A percentile compares a stretch with the other conserved stretches of the same genome.
phyloP scores from a whole-genome alignment of 2,113 vertebrate species.

The Ptilonorhynchus violaceus region DNA sequence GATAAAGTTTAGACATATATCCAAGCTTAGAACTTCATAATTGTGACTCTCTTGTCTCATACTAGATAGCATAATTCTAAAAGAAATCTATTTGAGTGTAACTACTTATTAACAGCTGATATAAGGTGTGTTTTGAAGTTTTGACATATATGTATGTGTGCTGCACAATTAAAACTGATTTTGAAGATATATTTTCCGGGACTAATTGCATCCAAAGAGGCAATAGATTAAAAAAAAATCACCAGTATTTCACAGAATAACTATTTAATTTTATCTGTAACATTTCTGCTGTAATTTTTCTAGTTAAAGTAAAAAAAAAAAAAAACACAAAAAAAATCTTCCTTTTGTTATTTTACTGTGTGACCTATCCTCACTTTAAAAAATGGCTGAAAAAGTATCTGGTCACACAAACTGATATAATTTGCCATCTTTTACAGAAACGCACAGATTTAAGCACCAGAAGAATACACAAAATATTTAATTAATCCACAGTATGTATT shows the following conservation, averaged over 20 bases:
- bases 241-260: neutral
- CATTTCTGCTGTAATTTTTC: neutral
- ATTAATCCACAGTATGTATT: neutral
- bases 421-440: neutral
- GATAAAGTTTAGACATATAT: neutral
- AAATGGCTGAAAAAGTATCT: neutral
- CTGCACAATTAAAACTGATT: neutral
- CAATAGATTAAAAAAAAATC: neutral
- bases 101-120: neutral
- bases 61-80: neutral
- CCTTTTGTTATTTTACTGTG: neutral
- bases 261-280: neutral
- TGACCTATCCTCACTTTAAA: neutral
- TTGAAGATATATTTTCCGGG: neutral
- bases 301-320: neutral
- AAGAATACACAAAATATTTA: neutral
- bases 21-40: neutral
- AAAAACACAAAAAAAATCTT: no score
- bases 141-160: neutral
- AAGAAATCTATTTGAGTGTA: neutral
- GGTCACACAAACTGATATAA: neutral
- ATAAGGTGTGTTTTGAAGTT: neutral
- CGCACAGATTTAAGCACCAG: neutral
- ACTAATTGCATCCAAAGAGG: neutral
- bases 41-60: neutral